A percentile compares a stretch with the other conserved stretches of the same genome.
Evolutionary conservation across 1,140 invertebrate genomes (phyloP).

Genomic region (Reticulitermes speratus): DNA sequence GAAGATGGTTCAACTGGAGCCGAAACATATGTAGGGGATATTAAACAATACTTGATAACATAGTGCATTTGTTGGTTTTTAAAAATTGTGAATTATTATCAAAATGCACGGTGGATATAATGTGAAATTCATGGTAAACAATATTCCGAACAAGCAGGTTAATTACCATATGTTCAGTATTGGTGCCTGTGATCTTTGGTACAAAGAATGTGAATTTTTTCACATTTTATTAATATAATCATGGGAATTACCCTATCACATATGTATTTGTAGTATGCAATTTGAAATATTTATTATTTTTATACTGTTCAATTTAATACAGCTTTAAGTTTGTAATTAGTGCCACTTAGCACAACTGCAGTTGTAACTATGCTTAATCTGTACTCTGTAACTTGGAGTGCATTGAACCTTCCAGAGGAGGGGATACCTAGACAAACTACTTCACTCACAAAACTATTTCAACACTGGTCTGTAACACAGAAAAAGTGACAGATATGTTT

Average conservation of each 20-base stretch:
- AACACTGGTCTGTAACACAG: not conserved
- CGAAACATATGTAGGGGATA: too few species aligned
- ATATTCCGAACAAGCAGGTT: not conserved
- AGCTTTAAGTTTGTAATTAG: not conserved
- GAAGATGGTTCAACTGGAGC: too few species aligned
- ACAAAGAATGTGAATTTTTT: not conserved
- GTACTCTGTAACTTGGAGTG: not conserved
- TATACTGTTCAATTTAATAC: not conserved
- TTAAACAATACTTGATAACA: too few species aligned
- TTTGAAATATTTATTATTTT: slow-evolving; percentile 4
- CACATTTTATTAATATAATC: not conserved
- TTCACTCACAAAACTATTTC: not conserved
- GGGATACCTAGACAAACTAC: not conserved
- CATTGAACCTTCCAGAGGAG: not conserved
- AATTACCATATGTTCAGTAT: not conserved
- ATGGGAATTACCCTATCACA: not conserved
- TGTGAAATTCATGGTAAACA: too few species aligned
- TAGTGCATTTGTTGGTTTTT: too few species aligned
- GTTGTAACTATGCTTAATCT: not conserved
- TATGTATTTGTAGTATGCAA: not conserved
- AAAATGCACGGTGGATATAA: too few species aligned
- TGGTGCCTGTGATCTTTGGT: slow-evolving; percentile 9
- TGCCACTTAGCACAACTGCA: not conserved
- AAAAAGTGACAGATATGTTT: not conserved
- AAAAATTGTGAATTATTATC: too few species aligned